Base-by-base conservation (phyloP, 2,888 invertebrate genomes). In the Noctuana brunneofusca region DNA sequence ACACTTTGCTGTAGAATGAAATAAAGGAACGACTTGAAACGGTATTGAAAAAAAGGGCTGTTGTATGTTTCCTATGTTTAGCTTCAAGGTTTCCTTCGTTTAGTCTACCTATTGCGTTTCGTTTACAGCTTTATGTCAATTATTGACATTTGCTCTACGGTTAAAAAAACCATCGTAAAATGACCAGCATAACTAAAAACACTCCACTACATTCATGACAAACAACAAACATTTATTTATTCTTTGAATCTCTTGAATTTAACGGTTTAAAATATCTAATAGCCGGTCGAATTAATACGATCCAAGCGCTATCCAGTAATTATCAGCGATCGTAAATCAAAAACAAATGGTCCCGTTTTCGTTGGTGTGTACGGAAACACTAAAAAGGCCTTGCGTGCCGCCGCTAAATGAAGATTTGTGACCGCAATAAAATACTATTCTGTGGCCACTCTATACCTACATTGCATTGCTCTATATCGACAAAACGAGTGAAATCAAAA, bases 381-480 rank as follows among this genome's bases (percentile, higher is more conserved):
- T 74, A 75, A 76, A 77, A 57, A 79, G 79, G 80, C 77, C 74
- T 74, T 70, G 71, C 49, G 27, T 27, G 73, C 60, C 71, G 75
- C 70, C 69, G 75, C 77, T 75, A 80, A 85, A 83, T 85, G 78
- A 84, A 84, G 86, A 86, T 87, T 85, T 86, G 84, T 85, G 75
- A 76, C 64, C 67, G 76, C 77, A 83, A 85, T 86, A 84, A 83
- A 83, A 83, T 81, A 79, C 75, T 78, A 65, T 68, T 67, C 64
- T 63, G 56, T 63, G 14, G 24, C 12, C 16, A 62, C 65, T 70
- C 65, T 64, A 58, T 63, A 58, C n/a, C n/a, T n/a, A n/a, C n/a
- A n/a, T n/a, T n/a, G n/a, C 71, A 69, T 73, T 69, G 71, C 71
- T 69, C 70, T 65, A 69, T 65, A 70, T 71, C 72, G 65, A 74